A percentile compares a stretch with the other conserved stretches of the same genome.
phyloP scores from a whole-genome alignment of 2,113 vertebrate genomes.

The Thermophis baileyi region DNA sequence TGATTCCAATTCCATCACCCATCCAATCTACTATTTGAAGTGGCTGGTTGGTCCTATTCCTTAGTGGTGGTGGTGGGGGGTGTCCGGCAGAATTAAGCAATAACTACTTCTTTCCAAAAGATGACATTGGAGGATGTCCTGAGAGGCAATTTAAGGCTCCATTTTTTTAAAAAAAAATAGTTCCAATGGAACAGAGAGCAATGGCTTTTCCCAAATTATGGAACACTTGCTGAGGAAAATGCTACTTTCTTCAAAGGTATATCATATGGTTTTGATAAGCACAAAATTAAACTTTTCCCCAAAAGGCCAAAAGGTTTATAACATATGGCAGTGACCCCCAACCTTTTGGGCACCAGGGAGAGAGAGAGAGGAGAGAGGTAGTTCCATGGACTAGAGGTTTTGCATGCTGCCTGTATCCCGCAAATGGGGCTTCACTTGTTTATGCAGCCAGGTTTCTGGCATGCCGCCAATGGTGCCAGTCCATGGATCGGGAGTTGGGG shows the following conservation, averaged over 20 bases:
- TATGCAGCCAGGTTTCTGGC: too few relatives aligned
- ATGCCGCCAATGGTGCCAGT: too few relatives aligned
- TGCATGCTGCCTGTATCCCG: too few relatives aligned
- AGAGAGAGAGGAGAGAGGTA: too few relatives aligned
- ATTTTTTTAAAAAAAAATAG: not conserved
- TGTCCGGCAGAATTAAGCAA: not conserved
- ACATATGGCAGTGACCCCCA: slow-evolving; percentile 11
- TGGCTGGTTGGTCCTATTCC: not conserved
- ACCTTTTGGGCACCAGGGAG: too few relatives aligned
- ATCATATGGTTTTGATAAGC: slow-evolving; percentile 55
- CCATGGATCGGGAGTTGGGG: too few relatives aligned
- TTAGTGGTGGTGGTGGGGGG: not conserved
- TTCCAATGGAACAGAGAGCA: not conserved
- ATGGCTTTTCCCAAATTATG: not conserved
- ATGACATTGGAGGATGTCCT: not conserved
- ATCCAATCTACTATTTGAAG: not conserved
- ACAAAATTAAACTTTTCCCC: slow-evolving; percentile 39
- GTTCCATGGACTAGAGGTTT: too few relatives aligned
- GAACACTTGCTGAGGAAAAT: slow-evolving; percentile 15
- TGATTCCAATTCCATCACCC: not conserved
- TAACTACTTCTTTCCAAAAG: not conserved
- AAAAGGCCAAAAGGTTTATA: slow-evolving; percentile 58
- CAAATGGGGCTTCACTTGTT: too few relatives aligned
- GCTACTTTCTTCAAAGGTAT: slow-evolving; percentile 48
- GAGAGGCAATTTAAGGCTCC: accelerated